Evolutionary conservation across 1,140 invertebrate genomes (phyloP), one percentile per base, ranked within the genome.

Genomic region (Acromyrmex heyeri): DNA sequence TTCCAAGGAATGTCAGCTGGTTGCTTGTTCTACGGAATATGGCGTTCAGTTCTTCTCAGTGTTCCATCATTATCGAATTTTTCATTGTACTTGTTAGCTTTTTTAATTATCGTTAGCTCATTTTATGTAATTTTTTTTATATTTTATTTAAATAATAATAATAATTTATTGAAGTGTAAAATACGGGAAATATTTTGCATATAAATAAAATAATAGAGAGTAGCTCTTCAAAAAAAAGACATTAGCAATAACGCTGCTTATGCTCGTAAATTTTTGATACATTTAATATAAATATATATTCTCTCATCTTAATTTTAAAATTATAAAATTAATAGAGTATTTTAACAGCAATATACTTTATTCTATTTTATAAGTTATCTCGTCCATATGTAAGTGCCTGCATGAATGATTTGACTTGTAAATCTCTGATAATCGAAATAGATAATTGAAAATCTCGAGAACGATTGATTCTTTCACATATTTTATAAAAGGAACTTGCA

Each of bases 1-100:
- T 91, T 86, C 79, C 91, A 70, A 27, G 90, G 89, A 92, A 91
- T 92, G 89, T 88, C 88, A 73, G 53, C 38, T 44, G 12, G 38
- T 78, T 21, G 61, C 30, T 78, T 82, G 85, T 86, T 88, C 72
- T 85, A 72, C 59, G 81, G 75, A 69, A 85, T 88, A 69, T 53
- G 72, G 27, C 12, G n/a, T 48, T 62, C n/a, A 69, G 50, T 90
- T 76, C 76, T 90, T 88, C 82, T 79, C 86, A 78, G 69, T 85
- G 69, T 85, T 90, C 72, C 83, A n/a, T 59, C 81, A 62, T 90
- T 86, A 78, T 87, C 57, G 48, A 85, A 44, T 65, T 65, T 69
- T 55, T 79, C 38, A 5, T 48, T 79, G 21, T 38, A 34, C 6
- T 34, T 8, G 57, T 65, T 65, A 34, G 30, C 0, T n/a, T 34